Evolutionary conservation across 2,888 invertebrate species (phyloP).

Genomic region (Dynastes tityus): DNA sequence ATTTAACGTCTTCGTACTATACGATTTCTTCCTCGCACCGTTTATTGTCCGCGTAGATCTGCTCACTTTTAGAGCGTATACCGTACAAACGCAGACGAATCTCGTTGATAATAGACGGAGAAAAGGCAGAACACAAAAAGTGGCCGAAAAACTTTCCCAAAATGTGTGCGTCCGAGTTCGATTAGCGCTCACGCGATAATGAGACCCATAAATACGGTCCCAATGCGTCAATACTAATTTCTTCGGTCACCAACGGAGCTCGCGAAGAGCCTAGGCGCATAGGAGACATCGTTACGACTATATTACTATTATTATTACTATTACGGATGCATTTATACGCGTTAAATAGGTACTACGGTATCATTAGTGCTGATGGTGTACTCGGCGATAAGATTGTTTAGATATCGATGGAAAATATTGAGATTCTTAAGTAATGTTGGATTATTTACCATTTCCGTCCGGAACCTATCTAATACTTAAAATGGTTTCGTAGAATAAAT

Average conservation of each 20-base stretch:
- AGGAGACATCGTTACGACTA: conserved; percentile 8
- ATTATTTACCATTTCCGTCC: too few relatives aligned
- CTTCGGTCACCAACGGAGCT: conserved; percentile 27
- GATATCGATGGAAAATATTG: background rate
- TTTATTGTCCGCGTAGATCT: too few relatives aligned
- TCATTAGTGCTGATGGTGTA: background rate
- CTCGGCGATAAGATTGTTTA: conserved; percentile 20
- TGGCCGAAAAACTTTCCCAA: conserved; percentile 29
- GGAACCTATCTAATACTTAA: background rate
- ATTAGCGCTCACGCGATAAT: conserved; percentile 9
- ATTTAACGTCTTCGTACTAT: background rate
- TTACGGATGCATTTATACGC: conserved; percentile 21
- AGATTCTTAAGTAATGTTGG: too few relatives aligned
- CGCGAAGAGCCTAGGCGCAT: background rate
- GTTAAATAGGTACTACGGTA: conserved; percentile 9
- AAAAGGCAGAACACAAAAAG: conserved; percentile 1
- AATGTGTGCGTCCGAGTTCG: conserved; percentile 26
- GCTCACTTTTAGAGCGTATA: too few relatives aligned
- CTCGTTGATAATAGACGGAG: background rate
- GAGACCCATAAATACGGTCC: conserved; percentile 18
- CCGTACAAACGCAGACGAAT: background rate
- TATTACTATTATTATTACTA: conserved; percentile 18
- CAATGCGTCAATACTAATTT: conserved; percentile 36
- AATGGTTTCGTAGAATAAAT: background rate
- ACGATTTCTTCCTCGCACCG: too few relatives aligned